Evolutionary conservation across 2,888 invertebrate genomes (phyloP).

Genomic region (Euplagia quadripunctaria): DNA sequence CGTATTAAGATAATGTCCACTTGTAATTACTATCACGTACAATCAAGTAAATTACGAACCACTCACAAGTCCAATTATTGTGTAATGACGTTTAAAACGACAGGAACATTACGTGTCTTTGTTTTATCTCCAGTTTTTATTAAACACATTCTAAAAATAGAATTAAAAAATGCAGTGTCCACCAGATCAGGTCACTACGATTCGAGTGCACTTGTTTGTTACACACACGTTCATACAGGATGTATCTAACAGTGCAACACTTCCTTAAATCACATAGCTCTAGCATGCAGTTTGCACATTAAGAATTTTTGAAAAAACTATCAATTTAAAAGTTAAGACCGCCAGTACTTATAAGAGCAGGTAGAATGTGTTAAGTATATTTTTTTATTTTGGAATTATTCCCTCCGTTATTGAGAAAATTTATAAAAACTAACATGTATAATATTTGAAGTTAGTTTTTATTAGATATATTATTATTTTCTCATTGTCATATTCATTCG

Average conservation of each 20-base stretch:
- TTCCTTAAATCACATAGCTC: too few species aligned
- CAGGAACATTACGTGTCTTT: not conserved
- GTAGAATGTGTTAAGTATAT: too few species aligned
- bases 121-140: not conserved
- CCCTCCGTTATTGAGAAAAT: too few species aligned
- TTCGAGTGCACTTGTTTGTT: not conserved
- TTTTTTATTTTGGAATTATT: too few species aligned
- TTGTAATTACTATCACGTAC: constrained; percentile 25
- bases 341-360: too few species aligned
- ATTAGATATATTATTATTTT: too few species aligned
- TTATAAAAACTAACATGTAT: too few species aligned
- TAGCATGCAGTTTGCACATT: not conserved
- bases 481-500: too few species aligned
- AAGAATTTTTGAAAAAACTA: too few species aligned
- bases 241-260: too few species aligned
- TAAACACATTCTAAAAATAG: not conserved
- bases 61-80: constrained; percentile 38
- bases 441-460: too few species aligned
- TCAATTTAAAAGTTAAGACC: too few species aligned
- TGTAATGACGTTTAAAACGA: constrained; percentile 12
- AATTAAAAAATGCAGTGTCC: not conserved
- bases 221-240: not conserved
- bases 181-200: not conserved
- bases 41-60: constrained; percentile 34
- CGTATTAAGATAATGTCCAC: not conserved